These are phyloP conservation scores for Cliona cf. orientalis DNA, from an alignment of 37 sponge, comb jelly and placozoan genomes.

Conservation along the genomic window DNA sequence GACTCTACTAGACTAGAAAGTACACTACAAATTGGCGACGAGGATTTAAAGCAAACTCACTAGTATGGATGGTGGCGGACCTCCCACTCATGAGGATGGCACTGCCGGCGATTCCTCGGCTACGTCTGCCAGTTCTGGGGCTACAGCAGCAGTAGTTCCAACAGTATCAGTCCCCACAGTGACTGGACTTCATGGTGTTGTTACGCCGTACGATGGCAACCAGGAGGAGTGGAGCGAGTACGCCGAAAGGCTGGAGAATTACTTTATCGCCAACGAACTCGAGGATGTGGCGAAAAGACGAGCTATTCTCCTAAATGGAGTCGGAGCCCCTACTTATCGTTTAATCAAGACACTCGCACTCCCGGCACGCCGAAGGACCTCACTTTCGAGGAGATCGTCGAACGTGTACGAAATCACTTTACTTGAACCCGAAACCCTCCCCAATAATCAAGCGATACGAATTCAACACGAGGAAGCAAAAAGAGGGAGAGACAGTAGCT, in stretches of 20 bases:
- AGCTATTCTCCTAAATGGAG: constrained; percentile 5
- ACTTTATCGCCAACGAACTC: constrained; percentile 17
- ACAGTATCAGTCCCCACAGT: no score
- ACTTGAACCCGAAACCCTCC: constrained; percentile 4
- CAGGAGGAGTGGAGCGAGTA: background rate
- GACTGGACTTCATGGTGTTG: no score
- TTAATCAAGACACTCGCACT: constrained; percentile 1
- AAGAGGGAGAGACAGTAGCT: constrained; percentile 2
- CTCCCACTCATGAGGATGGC: no score
- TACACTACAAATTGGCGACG: no score
- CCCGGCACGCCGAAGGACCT: background rate
- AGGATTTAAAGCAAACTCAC: no score
- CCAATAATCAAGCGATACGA: constrained; percentile 4
- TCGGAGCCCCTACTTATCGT: background rate
- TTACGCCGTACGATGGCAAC: no score
- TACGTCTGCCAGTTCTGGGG: no score
- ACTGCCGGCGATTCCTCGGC: no score
- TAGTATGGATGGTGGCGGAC: no score
- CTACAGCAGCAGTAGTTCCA: no score
- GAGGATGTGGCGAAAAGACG: constrained; percentile 5
- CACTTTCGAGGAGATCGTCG: constrained; percentile 11
- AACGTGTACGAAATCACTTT: no score
- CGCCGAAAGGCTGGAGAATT: constrained; percentile 10
- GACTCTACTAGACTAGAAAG: no score
- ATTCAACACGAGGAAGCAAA: constrained; percentile 8